Conservation (phyloP, 2,888 invertebrate genomes). For the Sinohyriopsis cumingii region DNA sequence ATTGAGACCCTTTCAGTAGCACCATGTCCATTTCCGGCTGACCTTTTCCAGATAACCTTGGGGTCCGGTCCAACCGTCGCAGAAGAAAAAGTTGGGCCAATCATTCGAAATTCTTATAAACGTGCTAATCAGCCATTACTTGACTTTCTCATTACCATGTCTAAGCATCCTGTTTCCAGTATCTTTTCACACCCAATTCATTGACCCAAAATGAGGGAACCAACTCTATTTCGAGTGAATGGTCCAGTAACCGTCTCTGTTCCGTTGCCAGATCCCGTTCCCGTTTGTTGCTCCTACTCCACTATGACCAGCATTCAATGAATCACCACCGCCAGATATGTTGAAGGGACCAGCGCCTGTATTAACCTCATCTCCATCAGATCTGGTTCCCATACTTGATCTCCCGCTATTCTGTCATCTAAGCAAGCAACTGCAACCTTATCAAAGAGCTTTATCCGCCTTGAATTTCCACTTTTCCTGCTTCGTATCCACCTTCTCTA, state of each 20-base stretch:
- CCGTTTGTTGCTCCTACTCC: neutral
- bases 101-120: too few relatives aligned
- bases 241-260: slow-evolving; percentile 4
- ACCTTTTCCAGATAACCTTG: neutral
- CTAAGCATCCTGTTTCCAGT: neutral
- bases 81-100: neutral
- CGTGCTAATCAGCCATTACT: too few relatives aligned
- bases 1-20: neutral
- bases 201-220: neutral
- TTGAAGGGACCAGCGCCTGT: neutral
- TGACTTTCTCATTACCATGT: too few relatives aligned
- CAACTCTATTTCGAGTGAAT: neutral
- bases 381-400: neutral
- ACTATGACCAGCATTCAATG: slow-evolving; percentile 14
- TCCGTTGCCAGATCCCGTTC: too few relatives aligned
- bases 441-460: too few relatives aligned
- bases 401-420: too few relatives aligned
- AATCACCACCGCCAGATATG: slow-evolving; percentile 4
- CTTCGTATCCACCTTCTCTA: too few relatives aligned
- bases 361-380: neutral
- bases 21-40: neutral
- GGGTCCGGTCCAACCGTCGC: neutral
- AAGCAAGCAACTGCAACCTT: too few relatives aligned
- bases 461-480: too few relatives aligned
- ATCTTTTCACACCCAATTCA: slow-evolving; percentile 5